Evolutionary conservation across 2,888 invertebrate species (phyloP).

Genomic region (Apoderus coryli): DNA sequence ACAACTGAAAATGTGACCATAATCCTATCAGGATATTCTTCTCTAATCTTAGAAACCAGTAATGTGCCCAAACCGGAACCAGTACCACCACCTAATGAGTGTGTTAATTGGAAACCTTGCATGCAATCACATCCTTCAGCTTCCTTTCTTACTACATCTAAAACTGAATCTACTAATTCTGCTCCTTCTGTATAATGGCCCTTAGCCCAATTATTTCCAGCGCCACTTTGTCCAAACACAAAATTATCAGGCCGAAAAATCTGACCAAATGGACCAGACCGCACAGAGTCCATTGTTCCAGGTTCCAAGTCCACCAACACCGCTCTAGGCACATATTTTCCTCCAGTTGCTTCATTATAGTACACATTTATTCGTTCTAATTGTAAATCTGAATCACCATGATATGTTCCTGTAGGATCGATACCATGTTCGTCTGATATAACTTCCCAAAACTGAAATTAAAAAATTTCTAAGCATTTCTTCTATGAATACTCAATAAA

Average conservation of each 20-base stretch:
- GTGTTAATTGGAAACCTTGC: slow-evolving; percentile 87
- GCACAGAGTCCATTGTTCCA: slow-evolving; percentile 94
- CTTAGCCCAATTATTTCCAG: slow-evolving; percentile 78
- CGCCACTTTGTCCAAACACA: slow-evolving; percentile 78
- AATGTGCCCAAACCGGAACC: slow-evolving; percentile 95
- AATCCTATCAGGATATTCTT: slow-evolving; percentile 95
- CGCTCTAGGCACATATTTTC: slow-evolving; percentile 87
- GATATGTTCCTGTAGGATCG: slow-evolving; percentile 65
- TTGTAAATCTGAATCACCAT: slow-evolving; percentile 74
- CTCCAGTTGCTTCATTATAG: slow-evolving; percentile 81
- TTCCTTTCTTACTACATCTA: slow-evolving; percentile 73
- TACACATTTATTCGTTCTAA: slow-evolving; percentile 82
- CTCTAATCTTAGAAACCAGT: slow-evolving; percentile 89
- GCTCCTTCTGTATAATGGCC: slow-evolving; percentile 90
- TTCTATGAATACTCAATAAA: no score
- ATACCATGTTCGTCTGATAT: slow-evolving; percentile 87
- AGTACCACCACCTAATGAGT: slow-evolving; percentile 90
- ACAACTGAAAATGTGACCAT: slow-evolving; percentile 95
- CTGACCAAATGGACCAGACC: slow-evolving; percentile 86
- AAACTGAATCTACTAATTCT: slow-evolving; percentile 70
- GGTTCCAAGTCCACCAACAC: slow-evolving; percentile 90
- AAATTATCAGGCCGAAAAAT: slow-evolving; percentile 93
- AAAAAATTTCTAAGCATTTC: no score
- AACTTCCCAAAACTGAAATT: slow-evolving; percentile 79
- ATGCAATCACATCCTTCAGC: slow-evolving; percentile 84